Evolutionary conservation across 2,797 vertebrate species (phyloP), one percentile per base, ranked within the genome.

Genomic region (Eremophila alpestris): DNA sequence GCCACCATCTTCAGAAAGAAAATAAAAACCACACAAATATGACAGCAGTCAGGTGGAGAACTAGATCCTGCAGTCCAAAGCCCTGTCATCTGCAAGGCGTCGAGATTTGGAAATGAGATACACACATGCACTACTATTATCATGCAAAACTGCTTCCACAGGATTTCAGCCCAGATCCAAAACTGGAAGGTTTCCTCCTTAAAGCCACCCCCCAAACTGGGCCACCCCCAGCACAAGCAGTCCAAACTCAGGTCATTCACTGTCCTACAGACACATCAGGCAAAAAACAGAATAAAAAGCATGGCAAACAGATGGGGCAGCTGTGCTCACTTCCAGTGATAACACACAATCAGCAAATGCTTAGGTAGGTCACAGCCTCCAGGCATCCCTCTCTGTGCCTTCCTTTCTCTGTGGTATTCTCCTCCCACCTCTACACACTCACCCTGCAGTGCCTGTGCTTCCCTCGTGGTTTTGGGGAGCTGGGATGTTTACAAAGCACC

Each of bases 41-140:
- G 69, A 88, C 5, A 76, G 65, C 17, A n/a, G 41, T 78, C 78
- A 70, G 34, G 49, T 16, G 36, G 34, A 89, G 51, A 89, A 68
- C 34, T 10, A 65, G 67, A 86, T 52, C 41, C 59, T 86, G 79
- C 74, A 54, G 36, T 51, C 29, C 6, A 2, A 83, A 85, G 71
- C 30, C 49, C 54, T 95, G 65, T 80, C 62, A 89, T 91, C 75
- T 93, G 79, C 71, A 71, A 94, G 89, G 91, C 7, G 5, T 90
- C 91, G n/a, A 92, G 87, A 91, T 90, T 38, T 75, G 84, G 29
- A 67, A 85, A 13, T 20, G 19, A 94, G 83, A 93, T 65, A 95
- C 2, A 22, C 69, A 55, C 24, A 89, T 5, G 58, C 46, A 92
- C 87, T 92, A 19, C 48, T 58, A 49, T 24, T 67, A 69, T 8